A percentile compares a stretch with the other conserved stretches of the same genome.
Evolutionary conservation across 2,888 invertebrate genomes (phyloP).

Genomic region (Entomobrya multifasciata): DNA sequence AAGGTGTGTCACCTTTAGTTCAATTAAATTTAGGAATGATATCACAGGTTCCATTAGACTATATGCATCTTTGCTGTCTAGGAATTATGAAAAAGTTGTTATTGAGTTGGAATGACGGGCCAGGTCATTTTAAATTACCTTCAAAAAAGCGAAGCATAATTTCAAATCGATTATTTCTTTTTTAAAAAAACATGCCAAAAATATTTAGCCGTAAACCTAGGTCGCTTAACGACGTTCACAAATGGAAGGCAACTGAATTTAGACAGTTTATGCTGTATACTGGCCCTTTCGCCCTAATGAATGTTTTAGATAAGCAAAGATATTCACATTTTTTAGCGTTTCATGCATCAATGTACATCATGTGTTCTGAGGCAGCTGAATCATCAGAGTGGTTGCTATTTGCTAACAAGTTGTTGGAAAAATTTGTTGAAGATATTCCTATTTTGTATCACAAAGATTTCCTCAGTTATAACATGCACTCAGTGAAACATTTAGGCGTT

Average conservation of each 20-base stretch:
- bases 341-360: constrained; percentile 1
- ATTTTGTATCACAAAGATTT: constrained; percentile 76
- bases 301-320: neutral
- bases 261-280: constrained; percentile 57
- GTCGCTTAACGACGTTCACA: constrained; percentile 18
- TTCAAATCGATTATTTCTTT: neutral
- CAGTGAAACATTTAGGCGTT: neutral
- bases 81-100: constrained; percentile 80
- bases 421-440: constrained; percentile 76
- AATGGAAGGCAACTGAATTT: constrained; percentile 68
- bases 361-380: neutral
- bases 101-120: constrained; percentile 78
- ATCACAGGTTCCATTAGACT: constrained; percentile 79
- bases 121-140: constrained; percentile 70
- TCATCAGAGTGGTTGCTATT: constrained; percentile 61
- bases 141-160: constrained; percentile 20
- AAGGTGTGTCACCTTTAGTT: constrained; percentile 77
- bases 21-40: constrained; percentile 78
- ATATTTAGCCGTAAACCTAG: constrained; percentile 58
- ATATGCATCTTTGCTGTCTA: constrained; percentile 80
- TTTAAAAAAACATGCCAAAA: constrained; percentile 25
- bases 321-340: constrained; percentile 1
- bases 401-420: constrained; percentile 73
- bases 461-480: constrained; percentile 59
- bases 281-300: constrained; percentile 37